Evolutionary conservation across 2,113 vertebrate species (phyloP), one percentile per base, ranked within the genome.

Genomic region (Romanogobio albipinnatus): DNA sequence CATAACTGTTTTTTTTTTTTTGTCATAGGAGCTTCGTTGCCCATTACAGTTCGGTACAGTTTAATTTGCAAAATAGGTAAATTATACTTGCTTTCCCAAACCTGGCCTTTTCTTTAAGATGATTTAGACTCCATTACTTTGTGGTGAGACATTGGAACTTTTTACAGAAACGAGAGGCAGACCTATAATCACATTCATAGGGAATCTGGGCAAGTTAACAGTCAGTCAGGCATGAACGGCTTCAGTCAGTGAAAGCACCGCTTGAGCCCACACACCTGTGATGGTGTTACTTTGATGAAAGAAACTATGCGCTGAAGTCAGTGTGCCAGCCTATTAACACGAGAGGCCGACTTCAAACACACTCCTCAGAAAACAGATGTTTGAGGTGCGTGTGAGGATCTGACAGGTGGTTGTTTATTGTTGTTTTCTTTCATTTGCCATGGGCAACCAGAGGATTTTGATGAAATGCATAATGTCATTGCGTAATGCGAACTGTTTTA

Each of bases 361-460:
- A n/a, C 39, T 71, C 29, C 9, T 68, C 22, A 15, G 62, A 24
- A 88, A 89, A 80, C 88, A 89, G 86, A 89, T 89, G 88, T 86
- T 76, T 81, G 43, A 87, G 75, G 61, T 84, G 78, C 70, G 47
- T 82, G 76, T 82, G 81, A 84, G 51, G 68, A 85, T 81, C 77
- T 56, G 49, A 51, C 49, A 59, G 58, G 84, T 66, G 74, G n/a
- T 81, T 64, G 39, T 74, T 84, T 84, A 71, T 71, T 87, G 56
- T 64, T 66, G 70, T 84, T 76, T 84, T 85, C 58, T 7, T 61
- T 82, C 59, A 22, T 7, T 74, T 75, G 73, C 64, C 74, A 64
- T 10, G 84, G 85, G 85, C 71, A 84, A 84, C 51, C 71, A 86
- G 76, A 79, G 24, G 24, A 70, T 70, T 43, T 43, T 70, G 19